Evolutionary conservation across 2,797 vertebrate genomes (phyloP).

Genomic region (Hybognathus amarus): DNA sequence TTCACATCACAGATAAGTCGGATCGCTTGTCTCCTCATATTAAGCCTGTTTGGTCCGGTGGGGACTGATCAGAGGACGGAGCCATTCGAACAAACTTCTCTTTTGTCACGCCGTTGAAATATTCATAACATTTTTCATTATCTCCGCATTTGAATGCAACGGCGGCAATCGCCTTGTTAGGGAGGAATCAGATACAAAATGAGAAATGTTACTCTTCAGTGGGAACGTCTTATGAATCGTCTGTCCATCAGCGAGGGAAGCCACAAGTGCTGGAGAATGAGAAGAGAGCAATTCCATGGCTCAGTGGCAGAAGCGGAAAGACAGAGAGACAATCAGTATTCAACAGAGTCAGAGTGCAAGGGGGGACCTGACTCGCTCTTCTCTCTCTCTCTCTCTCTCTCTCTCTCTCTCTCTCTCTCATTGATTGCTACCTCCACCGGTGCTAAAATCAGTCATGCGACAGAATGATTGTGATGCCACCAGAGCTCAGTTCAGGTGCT

Average conservation of each 20-base stretch:
- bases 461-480: background rate
- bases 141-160: constrained; percentile 71
- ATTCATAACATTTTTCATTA: constrained; percentile 72
- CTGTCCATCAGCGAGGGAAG: constrained; percentile 48
- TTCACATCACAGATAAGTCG: constrained; percentile 59
- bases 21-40: constrained; percentile 55
- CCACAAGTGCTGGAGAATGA: constrained; percentile 58
- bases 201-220: constrained; percentile 63
- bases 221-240: constrained; percentile 54
- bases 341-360: constrained; percentile 58
- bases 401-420: constrained; percentile 2
- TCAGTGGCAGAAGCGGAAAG: constrained; percentile 53
- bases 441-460: constrained; percentile 17
- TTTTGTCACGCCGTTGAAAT: constrained; percentile 61
- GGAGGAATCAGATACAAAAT: constrained; percentile 53
- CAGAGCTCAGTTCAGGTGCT: background rate
- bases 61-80: constrained; percentile 54
- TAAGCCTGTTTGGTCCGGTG: constrained; percentile 51
- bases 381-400: background rate
- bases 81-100: constrained; percentile 56
- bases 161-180: constrained; percentile 62
- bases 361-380: constrained; percentile 23
- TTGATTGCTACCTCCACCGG: constrained; percentile 7
- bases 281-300: constrained; percentile 61
- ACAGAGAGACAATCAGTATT: constrained; percentile 48